Evolutionary conservation across 1,140 invertebrate species (phyloP), one percentile per base, ranked within the genome.

Genomic region (Monochamus saltuarius): DNA sequence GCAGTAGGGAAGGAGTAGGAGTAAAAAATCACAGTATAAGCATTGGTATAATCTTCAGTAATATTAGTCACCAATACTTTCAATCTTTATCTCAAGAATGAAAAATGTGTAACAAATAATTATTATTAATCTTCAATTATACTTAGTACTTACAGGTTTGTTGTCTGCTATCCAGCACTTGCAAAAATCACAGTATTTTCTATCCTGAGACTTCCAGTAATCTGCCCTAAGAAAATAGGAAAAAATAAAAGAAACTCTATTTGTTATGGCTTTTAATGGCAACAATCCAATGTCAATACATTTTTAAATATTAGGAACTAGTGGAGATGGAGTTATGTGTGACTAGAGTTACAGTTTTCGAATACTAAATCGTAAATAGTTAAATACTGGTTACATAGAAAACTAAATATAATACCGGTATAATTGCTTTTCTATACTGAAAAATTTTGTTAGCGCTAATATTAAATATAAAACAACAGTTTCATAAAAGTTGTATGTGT

Each of bases 151-250:
- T 83, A 94, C 91, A 42, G 94, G 89, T 84, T 94, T 96, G 77
- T 98, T 99, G 79, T 98, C 95, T 52, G 94, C 90, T 67, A 97
- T 90, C 95, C 96, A 99, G 76, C 95, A 97, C 80, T 98, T 98
- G 78, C 96, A 99, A 78, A 95, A 95, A 67, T 98, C 94, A 74
- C 96, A 99, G 77, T 89, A 98, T 77, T 98, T 98, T 55, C 93
- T 87, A 0, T 91, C 91, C 67, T 95, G 89, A 29, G 95, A 98
- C 79, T 97, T 95, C 96, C 96, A 99, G 76, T 95, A 98, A 69
- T 97, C 95, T 7, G 96, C 89, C 96, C 89, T 92, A 68, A 80
- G 68, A 64, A 64, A 57, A 55, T 29, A 29, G 22, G 22, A 29
- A 35, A 51, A 35, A n/a, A 35, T 14, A 36, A 17, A 19, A 51